Percentiles rank a stretch among this genome's conserved stretches.
phyloP scores from a whole-genome alignment of 2,113 vertebrate genomes.

The Trematomus loennbergii region DNA sequence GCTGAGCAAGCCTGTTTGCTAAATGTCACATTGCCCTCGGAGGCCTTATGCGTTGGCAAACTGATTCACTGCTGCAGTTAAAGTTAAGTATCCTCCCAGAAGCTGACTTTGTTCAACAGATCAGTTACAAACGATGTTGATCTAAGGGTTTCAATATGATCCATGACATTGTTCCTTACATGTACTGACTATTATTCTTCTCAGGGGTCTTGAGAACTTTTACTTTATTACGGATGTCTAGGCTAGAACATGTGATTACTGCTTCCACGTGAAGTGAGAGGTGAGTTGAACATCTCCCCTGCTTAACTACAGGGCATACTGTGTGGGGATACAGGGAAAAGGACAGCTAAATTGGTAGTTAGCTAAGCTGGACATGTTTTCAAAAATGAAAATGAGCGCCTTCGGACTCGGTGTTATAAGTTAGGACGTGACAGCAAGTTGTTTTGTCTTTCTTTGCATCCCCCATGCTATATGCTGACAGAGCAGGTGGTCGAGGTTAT shows the following conservation, averaged over 20 bases:
- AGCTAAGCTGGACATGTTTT: slow-evolving; percentile 67
- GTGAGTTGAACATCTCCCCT: slow-evolving; percentile 66
- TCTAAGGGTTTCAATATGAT: slow-evolving; percentile 20
- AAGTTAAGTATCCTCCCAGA: slow-evolving; percentile 8
- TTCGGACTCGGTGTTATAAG: slow-evolving; percentile 64
- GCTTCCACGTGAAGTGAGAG: slow-evolving; percentile 72
- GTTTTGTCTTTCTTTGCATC: slow-evolving; percentile 18
- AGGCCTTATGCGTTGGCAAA: background rate
- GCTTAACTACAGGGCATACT: slow-evolving; percentile 76
- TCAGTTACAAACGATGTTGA: slow-evolving; percentile 24
- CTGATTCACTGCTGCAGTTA: slow-evolving; percentile 24
- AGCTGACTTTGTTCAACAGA: background rate
- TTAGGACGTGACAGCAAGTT: slow-evolving; percentile 58
- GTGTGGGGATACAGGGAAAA: slow-evolving; percentile 55
- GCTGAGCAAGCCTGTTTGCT: slow-evolving; percentile 2
- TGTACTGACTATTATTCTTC: background rate
- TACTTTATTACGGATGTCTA: slow-evolving; percentile 76
- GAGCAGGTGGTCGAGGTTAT: slow-evolving; percentile 62
- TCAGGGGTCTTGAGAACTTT: slow-evolving; percentile 67
- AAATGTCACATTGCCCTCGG: slow-evolving; percentile 15
- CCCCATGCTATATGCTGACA: slow-evolving; percentile 24
- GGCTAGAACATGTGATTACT: slow-evolving; percentile 69
- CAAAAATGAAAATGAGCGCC: slow-evolving; percentile 74
- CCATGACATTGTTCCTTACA: background rate
- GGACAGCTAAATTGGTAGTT: slow-evolving; percentile 75